Base-by-base conservation (phyloP, 2,797 vertebrate species). In the Merluccius polli region DNA sequence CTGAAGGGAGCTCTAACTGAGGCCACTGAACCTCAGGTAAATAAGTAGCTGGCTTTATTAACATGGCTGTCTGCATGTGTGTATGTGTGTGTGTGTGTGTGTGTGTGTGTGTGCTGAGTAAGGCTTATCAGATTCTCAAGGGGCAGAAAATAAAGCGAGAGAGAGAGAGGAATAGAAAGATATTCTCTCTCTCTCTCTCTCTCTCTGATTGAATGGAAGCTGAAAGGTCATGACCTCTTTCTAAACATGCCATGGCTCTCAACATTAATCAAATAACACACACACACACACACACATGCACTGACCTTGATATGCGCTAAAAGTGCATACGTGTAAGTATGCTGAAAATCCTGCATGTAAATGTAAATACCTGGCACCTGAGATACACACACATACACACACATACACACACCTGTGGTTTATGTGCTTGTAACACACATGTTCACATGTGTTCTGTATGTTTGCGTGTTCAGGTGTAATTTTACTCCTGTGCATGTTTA, bases 1-100 rank as follows among this genome's bases (percentile, higher is more conserved):
- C 1, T 0, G 38, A 21, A 48, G 33, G 18, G 16, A 21, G 3
- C 93, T 93, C 94, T 96, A 96, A 97, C 95, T 96, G 96, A 96
- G 95, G 52, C 38, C 38, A 41, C 38, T 96, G 96, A 93, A 87
- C 80, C 85, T 75, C 75, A 48, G 63, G 63, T 24, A 65, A 41
- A 41, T 41, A 65, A 9, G 70, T 85, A 87, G 83, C 12, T 38
- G 30, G 24, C 65, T 67, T 41, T 41, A 41, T 41, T 41, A 41
- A 41, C 38, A 41, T 69, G 75, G 82, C 81, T 80, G 81, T 82
- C 79, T 75, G 71, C 21, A 32, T 71, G 21, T 16, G 70, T 71
- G 32, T 63, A 52, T 75, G 29, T 82, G 81, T 74, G 80, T 75
- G 77, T 79, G 81, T 79, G 84, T 81, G 81, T 81, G 72, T 29